Evolutionary conservation across 2,888 invertebrate species (phyloP).

Genomic region (Crocallis elinguaria): DNA sequence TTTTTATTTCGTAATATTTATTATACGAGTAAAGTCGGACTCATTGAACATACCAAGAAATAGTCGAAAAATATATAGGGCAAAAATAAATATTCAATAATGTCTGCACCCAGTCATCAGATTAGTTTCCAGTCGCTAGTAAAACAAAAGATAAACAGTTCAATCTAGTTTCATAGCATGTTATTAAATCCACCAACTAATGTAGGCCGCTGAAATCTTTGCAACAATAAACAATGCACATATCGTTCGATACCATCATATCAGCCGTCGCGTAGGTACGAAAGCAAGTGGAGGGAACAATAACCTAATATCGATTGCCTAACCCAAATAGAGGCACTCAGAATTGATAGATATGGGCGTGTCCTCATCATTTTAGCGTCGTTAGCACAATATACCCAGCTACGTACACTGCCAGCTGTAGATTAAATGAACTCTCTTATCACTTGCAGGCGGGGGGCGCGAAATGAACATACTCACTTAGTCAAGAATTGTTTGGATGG

Average conservation of each 20-base stretch:
- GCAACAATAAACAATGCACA: constrained; percentile 12
- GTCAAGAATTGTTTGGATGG: background rate
- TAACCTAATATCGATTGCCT: constrained; percentile 34
- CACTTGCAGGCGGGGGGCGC: background rate
- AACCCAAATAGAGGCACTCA: constrained; percentile 35
- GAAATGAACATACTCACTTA: background rate
- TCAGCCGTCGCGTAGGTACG: constrained; percentile 10
- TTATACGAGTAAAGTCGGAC: too few species aligned
- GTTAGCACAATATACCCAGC: constrained; percentile 28
- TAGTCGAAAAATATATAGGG: too few species aligned
- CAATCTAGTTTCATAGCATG: constrained; percentile 5
- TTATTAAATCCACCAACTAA: background rate
- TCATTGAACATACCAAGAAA: too few species aligned
- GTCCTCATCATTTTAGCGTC: constrained; percentile 34
- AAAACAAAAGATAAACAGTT: constrained; percentile 5
- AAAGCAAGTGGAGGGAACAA: constrained; percentile 23
- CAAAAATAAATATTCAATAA: constrained; percentile 1
- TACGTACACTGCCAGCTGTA: constrained; percentile 13
- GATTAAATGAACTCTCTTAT: constrained; percentile 9
- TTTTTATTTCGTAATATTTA: too few species aligned
- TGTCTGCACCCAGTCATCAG: background rate
- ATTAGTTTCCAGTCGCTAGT: too few species aligned
- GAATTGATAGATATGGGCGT: constrained; percentile 35
- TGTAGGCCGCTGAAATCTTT: constrained; percentile 12
- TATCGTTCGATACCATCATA: background rate